Conservation (phyloP, 2,888 invertebrate genomes). For the Falcaria lacertinaria region DNA sequence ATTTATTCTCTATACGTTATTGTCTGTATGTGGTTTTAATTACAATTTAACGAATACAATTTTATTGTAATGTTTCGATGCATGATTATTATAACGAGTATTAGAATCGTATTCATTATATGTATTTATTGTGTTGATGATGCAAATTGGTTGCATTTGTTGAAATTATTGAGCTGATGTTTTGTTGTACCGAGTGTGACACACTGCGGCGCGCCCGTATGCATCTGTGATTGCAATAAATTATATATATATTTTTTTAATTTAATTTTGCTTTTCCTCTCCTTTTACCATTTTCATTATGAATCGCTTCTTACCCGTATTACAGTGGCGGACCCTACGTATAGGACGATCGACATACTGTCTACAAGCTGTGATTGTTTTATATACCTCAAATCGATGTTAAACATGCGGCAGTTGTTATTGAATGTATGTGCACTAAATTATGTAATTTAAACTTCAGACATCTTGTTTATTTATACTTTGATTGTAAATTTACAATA, state of each 20-base stretch:
- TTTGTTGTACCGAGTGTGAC: constrained; percentile 22
- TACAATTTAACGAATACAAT: constrained; percentile 21
- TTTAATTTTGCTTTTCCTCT: constrained; percentile 38
- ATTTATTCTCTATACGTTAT: not conserved
- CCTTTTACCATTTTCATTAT: constrained; percentile 19
- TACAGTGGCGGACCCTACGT: no score
- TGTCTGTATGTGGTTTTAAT: constrained; percentile 37
- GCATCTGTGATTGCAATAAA: constrained; percentile 74
- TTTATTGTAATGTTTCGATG: constrained; percentile 5
- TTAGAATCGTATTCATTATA: constrained; percentile 34
- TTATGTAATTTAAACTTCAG: no score
- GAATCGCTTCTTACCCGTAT: no score
- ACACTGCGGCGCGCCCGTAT: constrained; percentile 29
- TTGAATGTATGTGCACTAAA: no score
- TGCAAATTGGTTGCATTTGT: constrained; percentile 35
- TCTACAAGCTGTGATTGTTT: no score
- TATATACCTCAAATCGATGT: no score
- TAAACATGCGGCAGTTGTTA: no score
- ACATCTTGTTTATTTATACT: no score
- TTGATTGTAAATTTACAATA: no score
- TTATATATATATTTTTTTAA: constrained; percentile 53
- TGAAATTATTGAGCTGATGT: constrained; percentile 29
- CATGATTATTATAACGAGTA: not conserved
- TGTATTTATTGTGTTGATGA: constrained; percentile 25
- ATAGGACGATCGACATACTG: no score